A percentile compares a stretch with the other conserved stretches of the same genome.
phyloP scores from a whole-genome alignment of 2,797 vertebrate genomes.

The Hapalemur alaotrensis region DNA sequence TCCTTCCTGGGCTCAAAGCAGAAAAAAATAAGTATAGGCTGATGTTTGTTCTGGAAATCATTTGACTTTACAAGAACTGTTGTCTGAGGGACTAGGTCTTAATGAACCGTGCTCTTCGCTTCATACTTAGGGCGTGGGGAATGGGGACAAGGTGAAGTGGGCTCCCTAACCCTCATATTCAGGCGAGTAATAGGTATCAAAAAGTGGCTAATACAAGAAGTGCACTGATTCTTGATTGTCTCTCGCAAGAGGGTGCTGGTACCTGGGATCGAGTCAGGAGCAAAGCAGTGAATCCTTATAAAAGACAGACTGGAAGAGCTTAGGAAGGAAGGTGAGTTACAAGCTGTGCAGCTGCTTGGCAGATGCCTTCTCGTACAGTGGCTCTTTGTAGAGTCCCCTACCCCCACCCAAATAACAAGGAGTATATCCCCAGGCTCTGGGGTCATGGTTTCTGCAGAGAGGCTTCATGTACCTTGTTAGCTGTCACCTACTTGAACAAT shows the following conservation, averaged over 20 bases:
- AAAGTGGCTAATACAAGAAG: not conserved
- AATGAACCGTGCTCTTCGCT: not conserved
- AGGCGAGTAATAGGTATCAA: not conserved
- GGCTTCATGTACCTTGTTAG: not conserved
- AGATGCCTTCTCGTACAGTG: not conserved
- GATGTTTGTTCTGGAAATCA: slow-evolving; percentile 1
- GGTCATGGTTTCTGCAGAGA: not conserved
- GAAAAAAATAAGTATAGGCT: not conserved
- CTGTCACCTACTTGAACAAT: not conserved
- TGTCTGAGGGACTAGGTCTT: not conserved
- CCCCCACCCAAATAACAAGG: not conserved
- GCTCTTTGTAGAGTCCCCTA: not conserved
- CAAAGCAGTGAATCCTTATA: not conserved
- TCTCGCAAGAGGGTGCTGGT: not conserved
- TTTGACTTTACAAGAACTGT: not conserved
- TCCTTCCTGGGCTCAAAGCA: not conserved
- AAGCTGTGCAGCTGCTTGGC: not conserved
- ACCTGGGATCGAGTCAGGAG: not conserved
- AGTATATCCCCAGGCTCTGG: not conserved
- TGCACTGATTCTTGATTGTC: not conserved
- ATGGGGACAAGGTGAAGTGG: not conserved
- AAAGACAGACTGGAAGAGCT: not conserved
- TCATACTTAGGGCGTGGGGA: not conserved
- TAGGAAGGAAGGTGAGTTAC: not conserved
- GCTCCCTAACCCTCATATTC: not conserved